Base-by-base conservation (phyloP, 2,888 invertebrate genomes). In the Tetragonisca angustula region DNA sequence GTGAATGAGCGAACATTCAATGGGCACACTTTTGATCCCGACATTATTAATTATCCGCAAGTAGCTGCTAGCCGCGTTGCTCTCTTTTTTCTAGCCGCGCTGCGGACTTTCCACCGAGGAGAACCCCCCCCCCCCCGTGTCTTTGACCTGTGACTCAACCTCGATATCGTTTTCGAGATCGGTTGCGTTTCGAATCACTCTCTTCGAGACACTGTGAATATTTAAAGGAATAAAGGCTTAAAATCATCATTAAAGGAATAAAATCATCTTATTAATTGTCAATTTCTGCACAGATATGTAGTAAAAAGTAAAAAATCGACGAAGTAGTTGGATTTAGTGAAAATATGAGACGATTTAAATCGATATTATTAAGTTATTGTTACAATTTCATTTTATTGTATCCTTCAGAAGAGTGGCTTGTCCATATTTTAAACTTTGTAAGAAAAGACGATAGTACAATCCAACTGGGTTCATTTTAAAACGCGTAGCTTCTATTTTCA, bases 1-100 rank as follows among this genome's bases (percentile, higher is more conserved):
- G 87, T 90, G 91, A 92, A 91, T 91, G 90, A 90, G 89, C 85
- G 88, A 85, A 85, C 90, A 90, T 90, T 90, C 88, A 90, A 88
- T 88, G 85, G 88, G 84, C 87, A 87, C 90, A 90, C 91, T 91
- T 89, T 90, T 91, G 91, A 91, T 91, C 90, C 84, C 86, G 76
- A 81, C 73, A 84, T 91, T 91, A 91, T 91, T 91, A 91, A 90
- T 91, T 90, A 91, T 88, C 83, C 85, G 85, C 87, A 90, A 90
- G 90, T 86, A 91, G 90, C 91, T 85, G 84, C 89, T 82, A 87
- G 86, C 83, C n/a, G 87, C 83, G 76, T 69, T 76, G 77, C 67
- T 75, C 83, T 81, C 85, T 80, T 82, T 82, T 75, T 76, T 76
- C 78, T 74, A 62, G 61, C 49, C 73, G 71, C 21, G 43, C 67